Conservation (phyloP, 2,888 invertebrate species). For the Alloplasta piceator region DNA sequence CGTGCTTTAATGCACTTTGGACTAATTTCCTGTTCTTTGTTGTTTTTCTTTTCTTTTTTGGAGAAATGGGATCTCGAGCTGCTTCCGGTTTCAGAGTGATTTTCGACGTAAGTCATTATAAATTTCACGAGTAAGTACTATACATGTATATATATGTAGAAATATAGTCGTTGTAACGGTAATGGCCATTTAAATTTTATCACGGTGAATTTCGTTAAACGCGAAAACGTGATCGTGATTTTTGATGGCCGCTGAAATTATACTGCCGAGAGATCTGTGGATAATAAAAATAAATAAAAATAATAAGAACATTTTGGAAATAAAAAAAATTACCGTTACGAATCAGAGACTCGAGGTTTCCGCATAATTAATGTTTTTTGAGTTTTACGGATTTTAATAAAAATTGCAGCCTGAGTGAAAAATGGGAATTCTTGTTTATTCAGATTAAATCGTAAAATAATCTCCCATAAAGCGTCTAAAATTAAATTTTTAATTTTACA, state of each 20-base stretch:
- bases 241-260: slow-evolving; percentile 9
- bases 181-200: slow-evolving; percentile 31
- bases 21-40: slow-evolving; percentile 3
- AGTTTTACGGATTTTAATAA: slow-evolving; percentile 33
- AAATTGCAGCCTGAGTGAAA: not conserved
- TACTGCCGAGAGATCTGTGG: not conserved
- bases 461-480: too few relatives aligned
- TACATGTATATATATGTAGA: not conserved
- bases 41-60: not conserved
- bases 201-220: not conserved
- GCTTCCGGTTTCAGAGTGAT: slow-evolving; percentile 38
- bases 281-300: not conserved
- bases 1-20: slow-evolving; percentile 5
- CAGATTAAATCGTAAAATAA: too few relatives aligned
- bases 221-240: slow-evolving; percentile 6
- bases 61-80: not conserved
- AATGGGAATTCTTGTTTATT: not conserved
- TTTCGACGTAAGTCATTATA: slow-evolving; percentile 16
- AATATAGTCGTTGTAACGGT: slow-evolving; percentile 3
- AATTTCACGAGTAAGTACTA: not conserved
- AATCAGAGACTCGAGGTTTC: slow-evolving; percentile 7
- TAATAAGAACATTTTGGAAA: too few relatives aligned
- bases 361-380: not conserved
- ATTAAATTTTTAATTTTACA: too few relatives aligned
- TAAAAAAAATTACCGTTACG: slow-evolving; percentile 13